Percentiles rank a stretch among this genome's conserved stretches.
Conservation (phyloP, 2,113 vertebrate genomes). For the Protobothrops mucrosquamatus region DNA sequence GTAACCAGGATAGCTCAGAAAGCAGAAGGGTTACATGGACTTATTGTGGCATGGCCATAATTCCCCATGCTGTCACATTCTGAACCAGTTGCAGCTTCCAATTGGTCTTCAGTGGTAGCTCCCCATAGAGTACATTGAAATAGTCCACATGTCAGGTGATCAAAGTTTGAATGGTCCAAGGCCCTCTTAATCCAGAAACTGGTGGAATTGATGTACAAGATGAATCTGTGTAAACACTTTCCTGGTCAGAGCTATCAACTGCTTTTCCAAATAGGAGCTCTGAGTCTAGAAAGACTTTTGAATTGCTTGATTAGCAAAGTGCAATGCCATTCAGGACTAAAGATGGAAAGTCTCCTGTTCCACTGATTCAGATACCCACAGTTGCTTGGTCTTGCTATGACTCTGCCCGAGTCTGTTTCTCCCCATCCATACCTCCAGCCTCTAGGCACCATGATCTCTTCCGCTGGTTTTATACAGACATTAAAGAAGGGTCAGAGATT, state of each 20-base stretch:
- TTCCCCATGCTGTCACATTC: not conserved
- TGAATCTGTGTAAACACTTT: not conserved
- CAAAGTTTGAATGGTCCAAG: not conserved
- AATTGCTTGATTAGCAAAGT: not conserved
- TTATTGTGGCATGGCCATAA: not conserved
- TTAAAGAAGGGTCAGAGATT: not conserved
- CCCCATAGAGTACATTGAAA: not conserved
- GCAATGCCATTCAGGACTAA: not conserved
- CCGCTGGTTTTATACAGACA: not conserved
- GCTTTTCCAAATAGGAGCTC: not conserved
- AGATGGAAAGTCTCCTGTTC: not conserved
- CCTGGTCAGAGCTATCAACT: not conserved
- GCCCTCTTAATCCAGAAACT: not conserved
- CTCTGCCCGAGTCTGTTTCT: not conserved
- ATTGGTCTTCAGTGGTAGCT: not conserved
- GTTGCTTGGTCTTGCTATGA: not conserved
- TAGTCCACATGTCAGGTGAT: not conserved
- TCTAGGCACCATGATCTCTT: not conserved
- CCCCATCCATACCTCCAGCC: not conserved
- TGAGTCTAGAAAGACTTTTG: not conserved
- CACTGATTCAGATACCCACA: not conserved
- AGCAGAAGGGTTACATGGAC: not conserved
- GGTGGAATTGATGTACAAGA: not conserved
- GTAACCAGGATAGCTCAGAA: not conserved
- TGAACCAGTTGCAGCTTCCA: not conserved